Conservation (phyloP, 2,888 invertebrate species). For the Chironomus tentans region DNA sequence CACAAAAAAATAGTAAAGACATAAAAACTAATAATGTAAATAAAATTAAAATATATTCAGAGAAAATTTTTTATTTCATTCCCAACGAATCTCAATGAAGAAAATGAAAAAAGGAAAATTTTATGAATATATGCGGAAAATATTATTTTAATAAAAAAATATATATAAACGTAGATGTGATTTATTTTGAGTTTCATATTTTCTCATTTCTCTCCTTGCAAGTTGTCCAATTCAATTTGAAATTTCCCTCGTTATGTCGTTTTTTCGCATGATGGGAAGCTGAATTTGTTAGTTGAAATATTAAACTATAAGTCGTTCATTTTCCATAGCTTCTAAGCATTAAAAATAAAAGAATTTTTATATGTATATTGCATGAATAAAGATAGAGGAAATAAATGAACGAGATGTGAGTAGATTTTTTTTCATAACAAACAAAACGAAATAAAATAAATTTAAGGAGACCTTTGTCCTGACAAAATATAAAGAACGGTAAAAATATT, state of each 20-base stretch:
- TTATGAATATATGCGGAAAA: background rate
- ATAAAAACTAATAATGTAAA: no score
- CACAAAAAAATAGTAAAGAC: no score
- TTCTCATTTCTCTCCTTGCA: background rate
- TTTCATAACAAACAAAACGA: no score
- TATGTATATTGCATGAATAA: background rate
- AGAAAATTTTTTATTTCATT: no score
- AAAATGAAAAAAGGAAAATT: background rate
- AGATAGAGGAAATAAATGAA: background rate
- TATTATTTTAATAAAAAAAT: background rate
- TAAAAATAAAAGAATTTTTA: background rate
- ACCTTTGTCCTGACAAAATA: no score
- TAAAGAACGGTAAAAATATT: no score
- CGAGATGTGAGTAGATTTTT: no score
- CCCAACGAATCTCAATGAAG: no score
- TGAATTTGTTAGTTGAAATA: background rate
- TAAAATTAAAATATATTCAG: no score
- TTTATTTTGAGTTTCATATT: background rate
- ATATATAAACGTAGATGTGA: slow-evolving; percentile 15
- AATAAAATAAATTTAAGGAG: no score
- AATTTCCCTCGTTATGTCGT: background rate
- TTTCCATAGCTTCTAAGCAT: background rate
- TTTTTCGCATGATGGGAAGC: background rate
- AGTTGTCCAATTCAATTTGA: slow-evolving; percentile 8
- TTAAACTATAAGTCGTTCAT: no score